phyloP scores from a whole-genome alignment of 2,888 invertebrate genomes.

The Schizaphis graminum region DNA sequence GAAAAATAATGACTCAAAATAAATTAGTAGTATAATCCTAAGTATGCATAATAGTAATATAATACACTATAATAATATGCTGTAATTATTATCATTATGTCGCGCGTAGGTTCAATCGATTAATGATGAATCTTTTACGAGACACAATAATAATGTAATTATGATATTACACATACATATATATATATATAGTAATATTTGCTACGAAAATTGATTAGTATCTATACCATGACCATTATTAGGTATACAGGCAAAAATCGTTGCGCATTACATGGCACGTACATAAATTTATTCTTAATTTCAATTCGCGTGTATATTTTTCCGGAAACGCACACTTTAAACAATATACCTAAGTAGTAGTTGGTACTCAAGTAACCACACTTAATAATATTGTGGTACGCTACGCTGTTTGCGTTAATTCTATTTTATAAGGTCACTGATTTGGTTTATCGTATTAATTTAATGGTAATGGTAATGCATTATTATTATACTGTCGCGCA shows the following conservation, averaged over 20 bases:
- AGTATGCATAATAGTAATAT: background rate
- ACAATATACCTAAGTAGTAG: background rate
- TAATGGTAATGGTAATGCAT: background rate
- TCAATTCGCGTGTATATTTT: background rate
- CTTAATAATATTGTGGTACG: background rate
- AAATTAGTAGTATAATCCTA: background rate
- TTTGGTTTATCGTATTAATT: background rate
- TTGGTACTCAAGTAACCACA: background rate
- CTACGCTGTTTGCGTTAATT: background rate
- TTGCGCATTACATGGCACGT: background rate
- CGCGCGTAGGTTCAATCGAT: background rate
- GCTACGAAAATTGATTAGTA: background rate
- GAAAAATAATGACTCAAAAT: background rate
- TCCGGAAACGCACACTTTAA: background rate
- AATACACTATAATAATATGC: background rate
- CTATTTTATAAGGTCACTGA: background rate
- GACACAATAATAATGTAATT: background rate
- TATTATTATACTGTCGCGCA: background rate
- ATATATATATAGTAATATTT: constrained; percentile 69
- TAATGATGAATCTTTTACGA: background rate
- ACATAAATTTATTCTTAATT: background rate
- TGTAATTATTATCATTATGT: background rate
- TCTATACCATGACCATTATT: background rate
- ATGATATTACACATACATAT: background rate
- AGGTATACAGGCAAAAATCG: background rate